Evolutionary conservation across 2,888 invertebrate genomes (phyloP).

Genomic region (Cerastis leucographa): DNA sequence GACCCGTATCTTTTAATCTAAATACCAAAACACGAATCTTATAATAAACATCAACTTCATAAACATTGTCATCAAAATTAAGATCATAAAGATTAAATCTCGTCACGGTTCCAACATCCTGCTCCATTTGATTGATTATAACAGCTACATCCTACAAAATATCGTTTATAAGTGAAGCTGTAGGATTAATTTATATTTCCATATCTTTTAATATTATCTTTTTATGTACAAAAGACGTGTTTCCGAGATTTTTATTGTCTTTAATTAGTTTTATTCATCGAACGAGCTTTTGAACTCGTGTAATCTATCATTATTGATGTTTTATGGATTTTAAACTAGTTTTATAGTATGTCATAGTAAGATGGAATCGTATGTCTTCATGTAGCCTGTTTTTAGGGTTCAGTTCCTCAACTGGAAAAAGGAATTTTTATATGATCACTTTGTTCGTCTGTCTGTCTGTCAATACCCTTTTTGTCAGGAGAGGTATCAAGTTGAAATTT

Average conservation of each 20-base stretch:
- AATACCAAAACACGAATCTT: constrained; percentile 6
- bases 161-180: constrained; percentile 28
- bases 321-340: constrained; percentile 50
- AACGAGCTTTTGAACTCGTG: constrained; percentile 36
- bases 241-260: constrained; percentile 62
- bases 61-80: constrained; percentile 56
- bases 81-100: constrained; percentile 33
- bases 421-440: too few species aligned
- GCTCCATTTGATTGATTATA: constrained; percentile 45
- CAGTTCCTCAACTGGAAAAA: too few species aligned
- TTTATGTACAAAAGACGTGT: constrained; percentile 47
- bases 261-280: constrained; percentile 62
- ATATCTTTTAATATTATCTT: constrained; percentile 30
- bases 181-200: constrained; percentile 23
- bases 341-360: not conserved
- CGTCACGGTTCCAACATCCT: constrained; percentile 51
- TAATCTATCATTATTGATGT: constrained; percentile 56
- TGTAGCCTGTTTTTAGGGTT: not conserved
- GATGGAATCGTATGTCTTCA: not conserved
- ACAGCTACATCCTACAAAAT: constrained; percentile 31
- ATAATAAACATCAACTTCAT: constrained; percentile 8
- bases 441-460: too few species aligned
- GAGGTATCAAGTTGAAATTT: too few species aligned
- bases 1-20: not conserved
- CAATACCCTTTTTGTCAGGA: too few species aligned